These are phyloP conservation scores for Tarsius wallacei DNA, from an alignment of 2,797 vertebrate genomes.

Conservation along the genomic window DNA sequence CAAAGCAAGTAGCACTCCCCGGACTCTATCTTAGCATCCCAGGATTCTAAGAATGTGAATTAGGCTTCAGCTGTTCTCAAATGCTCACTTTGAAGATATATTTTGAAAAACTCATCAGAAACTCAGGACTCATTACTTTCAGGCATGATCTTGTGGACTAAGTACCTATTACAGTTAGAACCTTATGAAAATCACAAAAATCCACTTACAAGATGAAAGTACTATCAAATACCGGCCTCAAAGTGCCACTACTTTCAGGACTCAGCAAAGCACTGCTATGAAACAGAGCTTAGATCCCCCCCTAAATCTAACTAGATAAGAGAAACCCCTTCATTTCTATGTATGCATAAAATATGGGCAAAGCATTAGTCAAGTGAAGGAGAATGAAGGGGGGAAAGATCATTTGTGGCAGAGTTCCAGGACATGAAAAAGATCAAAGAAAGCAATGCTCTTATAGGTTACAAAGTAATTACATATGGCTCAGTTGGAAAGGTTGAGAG, in stretches of 20 bases:
- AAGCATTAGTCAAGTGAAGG: background rate
- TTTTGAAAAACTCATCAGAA: constrained; percentile 57
- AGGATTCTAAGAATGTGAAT: background rate
- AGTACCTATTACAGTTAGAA: constrained; percentile 22
- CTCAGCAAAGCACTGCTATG: background rate
- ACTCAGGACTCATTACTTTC: constrained; percentile 20
- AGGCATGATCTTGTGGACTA: background rate
- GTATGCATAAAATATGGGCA: background rate
- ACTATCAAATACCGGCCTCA: background rate
- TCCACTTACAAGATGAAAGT: constrained; percentile 8
- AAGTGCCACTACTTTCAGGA: background rate
- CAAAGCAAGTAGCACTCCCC: background rate
- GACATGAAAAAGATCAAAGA: constrained; percentile 10
- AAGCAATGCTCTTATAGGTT: background rate
- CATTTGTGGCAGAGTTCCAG: background rate
- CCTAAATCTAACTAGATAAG: background rate
- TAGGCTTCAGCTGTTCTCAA: constrained; percentile 47
- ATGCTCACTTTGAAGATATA: constrained; percentile 52
- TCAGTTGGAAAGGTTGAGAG: background rate
- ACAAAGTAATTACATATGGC: constrained; percentile 15
- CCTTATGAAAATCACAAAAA: constrained; percentile 8
- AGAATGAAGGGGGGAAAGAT: background rate
- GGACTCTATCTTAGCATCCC: constrained; percentile 15
- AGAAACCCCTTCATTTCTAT: constrained; percentile 40
- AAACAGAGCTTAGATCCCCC: background rate